phyloP scores from a whole-genome alignment of 30 jellyfish, hydroid and myxozoan species.

The Hydra vulgaris region DNA sequence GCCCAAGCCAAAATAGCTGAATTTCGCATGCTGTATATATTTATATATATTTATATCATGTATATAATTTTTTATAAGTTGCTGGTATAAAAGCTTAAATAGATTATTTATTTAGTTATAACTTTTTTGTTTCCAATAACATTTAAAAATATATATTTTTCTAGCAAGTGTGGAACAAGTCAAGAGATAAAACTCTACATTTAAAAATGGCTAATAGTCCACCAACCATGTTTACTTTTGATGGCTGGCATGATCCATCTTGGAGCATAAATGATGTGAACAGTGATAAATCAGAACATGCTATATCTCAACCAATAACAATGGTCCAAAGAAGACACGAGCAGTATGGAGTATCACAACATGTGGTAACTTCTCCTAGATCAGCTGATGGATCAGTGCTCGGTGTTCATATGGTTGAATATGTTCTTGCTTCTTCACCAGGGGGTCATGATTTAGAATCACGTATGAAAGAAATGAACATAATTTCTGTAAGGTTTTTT shows the following conservation, averaged over 20 bases:
- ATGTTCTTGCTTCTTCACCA: slow-evolving; percentile 96
- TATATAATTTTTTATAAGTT: too few species aligned
- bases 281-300: slow-evolving; percentile 91
- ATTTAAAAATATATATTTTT: background rate
- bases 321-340: slow-evolving; percentile 58
- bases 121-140: too few species aligned
- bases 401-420: slow-evolving; percentile 95
- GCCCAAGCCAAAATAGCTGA: too few species aligned
- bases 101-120: too few species aligned
- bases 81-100: too few species aligned
- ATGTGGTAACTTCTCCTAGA: slow-evolving; percentile 76
- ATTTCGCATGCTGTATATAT: too few species aligned
- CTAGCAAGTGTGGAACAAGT: slow-evolving; percentile 70
- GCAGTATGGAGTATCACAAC: slow-evolving; percentile 44
- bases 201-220: slow-evolving; percentile 22
- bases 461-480: slow-evolving; percentile 73
- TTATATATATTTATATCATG: too few species aligned
- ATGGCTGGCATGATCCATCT: slow-evolving; percentile 84
- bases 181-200: slow-evolving; percentile 27
- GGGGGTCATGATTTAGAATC: slow-evolving; percentile 92
- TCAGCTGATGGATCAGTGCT: slow-evolving; percentile 88
- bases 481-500: slow-evolving; percentile 21
- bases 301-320: slow-evolving; percentile 90
- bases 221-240: slow-evolving; percentile 45
- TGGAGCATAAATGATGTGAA: slow-evolving; percentile 59